Evolutionary conservation across 2,113 vertebrate genomes (phyloP), one percentile per base, ranked within the genome.

Genomic region (Capricornis sumatraensis): DNA sequence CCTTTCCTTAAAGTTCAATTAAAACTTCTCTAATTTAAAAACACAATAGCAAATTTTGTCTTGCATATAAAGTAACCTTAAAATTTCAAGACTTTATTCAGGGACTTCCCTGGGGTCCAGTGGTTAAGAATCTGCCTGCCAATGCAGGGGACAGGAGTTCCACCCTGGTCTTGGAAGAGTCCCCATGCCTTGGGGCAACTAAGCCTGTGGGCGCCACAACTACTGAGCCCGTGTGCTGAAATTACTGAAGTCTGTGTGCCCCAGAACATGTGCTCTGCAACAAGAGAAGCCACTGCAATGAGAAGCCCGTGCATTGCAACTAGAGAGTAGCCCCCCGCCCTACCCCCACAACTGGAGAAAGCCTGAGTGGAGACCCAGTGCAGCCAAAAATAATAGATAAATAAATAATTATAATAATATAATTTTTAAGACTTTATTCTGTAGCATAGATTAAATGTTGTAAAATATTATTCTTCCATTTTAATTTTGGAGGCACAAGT

Each of bases 11-110:
- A 96, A 95, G 17, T 78, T 82, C 16, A 62, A 0, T 91, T 8
- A 55, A 71, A 95, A 45, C 23, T 28, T 67, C 30, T 91, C 95
- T 94, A 90, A 94, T 62, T 97, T 64, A 64, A 89, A 85, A 55
- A 21, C 28, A 45, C 2, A 7, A 25, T 50, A 88, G 36, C 21
- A 89, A 28, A 82, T 67, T 96, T 88, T 57, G 82, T 86, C 74
- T 94, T 92, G 7, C 36, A 50, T 36, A 2, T 78, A 47, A 71
- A 50, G 9, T 79, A 95, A 83, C 52, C 28, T 43, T 86, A 53
- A 58, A 97, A 87, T 89, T 88, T 93, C 43, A 83, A 83, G 62
- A 36, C 43, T 93, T 14, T 83, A 19, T 74, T 79, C 52, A 81
- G 43, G 40, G 23, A 76, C 23, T 27, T 76, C 71, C 36, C 23